These are phyloP conservation scores for Helicolenus hilgendorfi DNA, from an alignment of 2,797 vertebrate genomes.

Conservation along the genomic window DNA sequence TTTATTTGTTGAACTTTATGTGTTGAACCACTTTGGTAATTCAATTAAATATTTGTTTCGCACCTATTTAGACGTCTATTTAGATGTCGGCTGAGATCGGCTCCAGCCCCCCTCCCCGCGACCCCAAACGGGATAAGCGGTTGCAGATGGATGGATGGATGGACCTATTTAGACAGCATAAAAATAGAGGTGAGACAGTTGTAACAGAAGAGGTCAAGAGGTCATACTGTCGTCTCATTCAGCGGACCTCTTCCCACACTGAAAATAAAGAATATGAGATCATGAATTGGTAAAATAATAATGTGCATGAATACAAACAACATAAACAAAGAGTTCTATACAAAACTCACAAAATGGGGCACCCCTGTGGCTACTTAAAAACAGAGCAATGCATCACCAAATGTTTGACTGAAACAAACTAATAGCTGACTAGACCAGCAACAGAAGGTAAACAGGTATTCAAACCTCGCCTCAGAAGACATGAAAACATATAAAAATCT, in stretches of 20 bases:
- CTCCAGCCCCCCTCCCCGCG: no score
- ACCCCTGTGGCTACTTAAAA: not conserved
- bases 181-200: not conserved
- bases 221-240: not conserved
- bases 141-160: no score
- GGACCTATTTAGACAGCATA: not conserved
- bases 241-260: not conserved
- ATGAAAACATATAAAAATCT: not conserved
- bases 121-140: no score
- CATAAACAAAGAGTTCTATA: not conserved
- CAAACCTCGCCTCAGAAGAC: not conserved
- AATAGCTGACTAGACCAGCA: not conserved
- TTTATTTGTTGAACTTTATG: not conserved
- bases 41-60: not conserved
- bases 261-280: not conserved
- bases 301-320: not conserved
- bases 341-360: not conserved
- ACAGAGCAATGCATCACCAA: not conserved
- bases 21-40: not conserved
- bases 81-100: no score
- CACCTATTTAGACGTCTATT: fast-evolving
- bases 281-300: not conserved
- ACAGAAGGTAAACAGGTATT: not conserved
- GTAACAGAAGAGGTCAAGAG: not conserved
- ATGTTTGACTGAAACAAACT: not conserved